Conservation (phyloP, 2,888 invertebrate genomes). For the Eustalomyia histrio region DNA sequence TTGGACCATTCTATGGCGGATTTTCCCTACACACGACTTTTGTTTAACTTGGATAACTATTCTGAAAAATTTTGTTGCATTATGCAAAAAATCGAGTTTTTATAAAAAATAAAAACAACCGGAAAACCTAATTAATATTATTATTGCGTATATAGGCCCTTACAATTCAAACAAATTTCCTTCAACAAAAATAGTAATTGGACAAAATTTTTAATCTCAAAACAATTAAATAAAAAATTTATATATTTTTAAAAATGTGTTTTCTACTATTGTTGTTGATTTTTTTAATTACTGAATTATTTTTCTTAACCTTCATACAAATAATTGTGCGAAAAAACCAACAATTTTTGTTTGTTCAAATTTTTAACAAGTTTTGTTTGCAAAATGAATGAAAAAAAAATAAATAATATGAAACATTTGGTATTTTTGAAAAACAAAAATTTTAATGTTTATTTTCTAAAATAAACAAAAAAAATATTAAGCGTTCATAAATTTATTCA, state of each 20-base stretch:
- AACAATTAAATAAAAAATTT: background rate
- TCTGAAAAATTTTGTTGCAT: too few relatives aligned
- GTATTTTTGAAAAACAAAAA: background rate
- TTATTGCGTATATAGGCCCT: too few relatives aligned
- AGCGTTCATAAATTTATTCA: constrained; percentile 11
- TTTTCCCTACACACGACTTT: too few relatives aligned
- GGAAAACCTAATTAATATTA: too few relatives aligned
- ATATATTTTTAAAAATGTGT: constrained; percentile 14
- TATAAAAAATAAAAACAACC: too few relatives aligned
- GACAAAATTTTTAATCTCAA: too few relatives aligned
- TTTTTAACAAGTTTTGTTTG: constrained; percentile 9
- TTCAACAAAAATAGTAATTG: too few relatives aligned
- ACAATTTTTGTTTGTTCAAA: background rate
- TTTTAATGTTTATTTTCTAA: background rate
- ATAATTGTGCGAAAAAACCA: background rate
- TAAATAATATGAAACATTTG: constrained; percentile 37
- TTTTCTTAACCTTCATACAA: constrained; percentile 39
- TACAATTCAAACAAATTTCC: too few relatives aligned
- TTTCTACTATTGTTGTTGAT: constrained; percentile 25
- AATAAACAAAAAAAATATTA: constrained; percentile 32
- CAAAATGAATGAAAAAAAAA: background rate
- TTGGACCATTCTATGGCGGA: too few relatives aligned
- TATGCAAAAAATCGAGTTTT: too few relatives aligned
- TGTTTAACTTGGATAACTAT: too few relatives aligned
- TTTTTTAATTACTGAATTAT: constrained; percentile 24